Evolutionary conservation across 2,113 vertebrate species (phyloP).

Genomic region (Nannobrachium achirus): DNA sequence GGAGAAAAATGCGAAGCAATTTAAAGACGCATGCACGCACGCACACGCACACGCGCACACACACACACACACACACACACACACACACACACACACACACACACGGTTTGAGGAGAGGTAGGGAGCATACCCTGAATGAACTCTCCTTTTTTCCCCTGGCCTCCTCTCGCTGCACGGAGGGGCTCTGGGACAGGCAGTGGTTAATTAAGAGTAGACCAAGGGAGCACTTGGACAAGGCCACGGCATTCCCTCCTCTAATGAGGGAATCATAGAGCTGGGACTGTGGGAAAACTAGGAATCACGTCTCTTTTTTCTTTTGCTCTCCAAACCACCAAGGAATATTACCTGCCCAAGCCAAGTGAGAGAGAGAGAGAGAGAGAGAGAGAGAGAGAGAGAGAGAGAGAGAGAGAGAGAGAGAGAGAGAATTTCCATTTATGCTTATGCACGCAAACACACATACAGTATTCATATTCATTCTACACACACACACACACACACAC

Average conservation of each 20-base stretch:
- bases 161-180: constrained; percentile 56
- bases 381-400: constrained; percentile 38
- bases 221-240: constrained; percentile 76
- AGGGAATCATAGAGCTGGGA: constrained; percentile 83
- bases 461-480: constrained; percentile 72
- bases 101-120: no score
- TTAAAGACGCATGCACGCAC: no score
- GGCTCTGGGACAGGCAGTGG: constrained; percentile 53
- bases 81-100: no score
- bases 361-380: constrained; percentile 28
- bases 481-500: constrained; percentile 42
- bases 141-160: constrained; percentile 1
- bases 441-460: neutral
- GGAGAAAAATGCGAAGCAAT: no score
- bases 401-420: constrained; percentile 15
- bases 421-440: constrained; percentile 14
- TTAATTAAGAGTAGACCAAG: constrained; percentile 77
- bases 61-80: no score
- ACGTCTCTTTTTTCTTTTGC: constrained; percentile 46
- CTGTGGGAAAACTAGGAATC: constrained; percentile 75
- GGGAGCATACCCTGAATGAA: no score
- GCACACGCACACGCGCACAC: no score
- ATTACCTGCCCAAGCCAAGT: constrained; percentile 63
- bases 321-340: constrained; percentile 61
- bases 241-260: constrained; percentile 73